phyloP scores from a whole-genome alignment of 2,888 invertebrate genomes.

The Osmoderma eremita region DNA sequence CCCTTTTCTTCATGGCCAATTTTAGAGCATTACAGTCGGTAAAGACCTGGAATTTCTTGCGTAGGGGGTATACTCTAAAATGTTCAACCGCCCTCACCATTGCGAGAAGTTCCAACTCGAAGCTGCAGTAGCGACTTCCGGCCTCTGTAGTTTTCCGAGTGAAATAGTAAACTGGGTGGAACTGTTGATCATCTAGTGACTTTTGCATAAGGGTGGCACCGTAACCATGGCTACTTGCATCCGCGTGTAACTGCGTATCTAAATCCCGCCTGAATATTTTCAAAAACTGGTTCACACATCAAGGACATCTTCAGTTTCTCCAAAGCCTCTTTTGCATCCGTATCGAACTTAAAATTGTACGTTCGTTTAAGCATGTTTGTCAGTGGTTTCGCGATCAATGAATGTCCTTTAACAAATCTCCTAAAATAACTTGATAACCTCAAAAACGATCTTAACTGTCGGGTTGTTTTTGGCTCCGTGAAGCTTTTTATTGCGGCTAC shows the following conservation, averaged over 20 bases:
- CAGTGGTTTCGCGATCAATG: no score
- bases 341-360: no score
- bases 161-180: conserved; percentile 54
- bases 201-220: conserved; percentile 53
- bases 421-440: no score
- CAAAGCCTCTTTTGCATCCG: no score
- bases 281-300: conserved; percentile 18
- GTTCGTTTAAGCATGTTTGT: no score
- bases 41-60: conserved; percentile 45
- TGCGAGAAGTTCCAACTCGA: conserved; percentile 57
- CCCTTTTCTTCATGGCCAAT: conserved; percentile 28
- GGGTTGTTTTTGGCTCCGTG: no score
- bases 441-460: no score
- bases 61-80: conserved; percentile 54
- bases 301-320: no score
- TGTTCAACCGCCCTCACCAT: conserved; percentile 55
- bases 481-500: no score
- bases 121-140: conserved; percentile 54
- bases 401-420: no score
- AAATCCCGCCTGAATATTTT: conserved; percentile 10
- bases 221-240: conserved; percentile 51
- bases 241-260: conserved; percentile 51
- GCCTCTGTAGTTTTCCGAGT: conserved; percentile 54
- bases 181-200: conserved; percentile 43
- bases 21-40: conserved; percentile 49